Conservation (phyloP, 1,140 invertebrate genomes). For the Thrips palmi region DNA sequence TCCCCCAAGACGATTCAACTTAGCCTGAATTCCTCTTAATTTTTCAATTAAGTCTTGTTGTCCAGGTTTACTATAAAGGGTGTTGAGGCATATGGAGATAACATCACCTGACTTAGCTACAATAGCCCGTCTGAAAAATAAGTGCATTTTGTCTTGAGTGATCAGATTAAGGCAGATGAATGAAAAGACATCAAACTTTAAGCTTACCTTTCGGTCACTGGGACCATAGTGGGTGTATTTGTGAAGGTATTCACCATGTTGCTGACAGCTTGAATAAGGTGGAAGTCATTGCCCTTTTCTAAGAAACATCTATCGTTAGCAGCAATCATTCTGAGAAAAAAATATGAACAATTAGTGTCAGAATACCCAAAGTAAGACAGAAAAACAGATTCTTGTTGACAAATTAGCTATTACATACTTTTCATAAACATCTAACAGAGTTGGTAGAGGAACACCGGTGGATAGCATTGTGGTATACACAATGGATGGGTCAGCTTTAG, state of each 20-base stretch:
- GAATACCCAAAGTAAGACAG: slow-evolving; percentile 5
- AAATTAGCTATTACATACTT: slow-evolving; percentile 29
- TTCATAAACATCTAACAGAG: slow-evolving; percentile 51
- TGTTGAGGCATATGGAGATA: slow-evolving; percentile 41
- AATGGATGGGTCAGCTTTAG: slow-evolving; percentile 40
- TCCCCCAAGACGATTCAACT: slow-evolving; percentile 20
- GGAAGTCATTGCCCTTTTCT: slow-evolving; percentile 55
- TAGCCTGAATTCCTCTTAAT: slow-evolving; percentile 30
- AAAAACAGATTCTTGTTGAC: not conserved
- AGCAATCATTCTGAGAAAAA: slow-evolving; percentile 38
- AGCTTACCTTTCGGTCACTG: slow-evolving; percentile 33
- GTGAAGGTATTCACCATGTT: slow-evolving; percentile 42
- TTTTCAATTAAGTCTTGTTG: slow-evolving; percentile 30
- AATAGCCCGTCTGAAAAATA: slow-evolving; percentile 31
- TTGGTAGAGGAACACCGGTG: slow-evolving; percentile 47
- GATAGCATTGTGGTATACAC: slow-evolving; percentile 47
- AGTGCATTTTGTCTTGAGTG: slow-evolving; percentile 13
- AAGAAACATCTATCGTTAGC: slow-evolving; percentile 57
- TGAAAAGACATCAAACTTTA: slow-evolving; percentile 4
- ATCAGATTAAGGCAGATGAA: slow-evolving; percentile 9
- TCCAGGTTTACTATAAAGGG: slow-evolving; percentile 44
- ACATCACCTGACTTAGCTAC: slow-evolving; percentile 44
- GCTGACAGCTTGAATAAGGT: slow-evolving; percentile 47
- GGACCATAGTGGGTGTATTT: slow-evolving; percentile 28
- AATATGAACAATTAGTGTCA: slow-evolving; percentile 11